A percentile compares a stretch with the other conserved stretches of the same genome.
phyloP scores from a whole-genome alignment of 2,797 vertebrate genomes.

The Silurus aristotelis region DNA sequence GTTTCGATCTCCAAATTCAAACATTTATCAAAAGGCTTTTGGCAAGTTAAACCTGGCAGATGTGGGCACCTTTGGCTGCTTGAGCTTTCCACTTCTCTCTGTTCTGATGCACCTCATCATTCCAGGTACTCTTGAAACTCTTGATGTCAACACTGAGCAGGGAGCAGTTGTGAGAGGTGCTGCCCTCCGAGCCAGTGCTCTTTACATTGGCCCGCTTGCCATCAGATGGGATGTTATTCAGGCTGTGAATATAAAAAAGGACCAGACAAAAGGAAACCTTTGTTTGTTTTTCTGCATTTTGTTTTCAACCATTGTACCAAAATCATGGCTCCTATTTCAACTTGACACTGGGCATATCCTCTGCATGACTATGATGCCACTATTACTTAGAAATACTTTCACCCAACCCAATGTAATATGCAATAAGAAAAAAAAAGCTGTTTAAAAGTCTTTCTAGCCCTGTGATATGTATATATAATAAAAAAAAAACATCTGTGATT shows the following conservation, averaged over 20 bases:
- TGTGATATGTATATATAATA: background rate
- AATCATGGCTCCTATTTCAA: background rate
- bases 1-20: background rate
- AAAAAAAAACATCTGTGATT: background rate
- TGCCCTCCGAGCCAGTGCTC: conserved; percentile 82
- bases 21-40: background rate
- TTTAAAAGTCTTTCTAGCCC: background rate
- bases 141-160: conserved; percentile 84
- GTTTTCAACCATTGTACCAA: background rate
- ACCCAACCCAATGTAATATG: background rate
- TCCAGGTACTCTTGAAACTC: conserved; percentile 86
- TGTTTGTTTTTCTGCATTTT: background rate
- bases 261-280: background rate
- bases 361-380: background rate
- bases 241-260: conserved; percentile 64
- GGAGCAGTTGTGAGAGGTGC: conserved; percentile 78
- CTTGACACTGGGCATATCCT: background rate
- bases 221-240: conserved; percentile 83
- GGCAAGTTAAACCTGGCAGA: background rate
- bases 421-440: background rate
- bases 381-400: background rate
- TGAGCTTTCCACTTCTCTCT: conserved; percentile 87
- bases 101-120: conserved; percentile 86
- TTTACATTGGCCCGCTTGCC: conserved; percentile 81
- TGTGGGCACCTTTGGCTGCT: conserved; percentile 60